Conservation (phyloP, 2,113 vertebrate species). For the Sminthopsis crassicaudata region DNA sequence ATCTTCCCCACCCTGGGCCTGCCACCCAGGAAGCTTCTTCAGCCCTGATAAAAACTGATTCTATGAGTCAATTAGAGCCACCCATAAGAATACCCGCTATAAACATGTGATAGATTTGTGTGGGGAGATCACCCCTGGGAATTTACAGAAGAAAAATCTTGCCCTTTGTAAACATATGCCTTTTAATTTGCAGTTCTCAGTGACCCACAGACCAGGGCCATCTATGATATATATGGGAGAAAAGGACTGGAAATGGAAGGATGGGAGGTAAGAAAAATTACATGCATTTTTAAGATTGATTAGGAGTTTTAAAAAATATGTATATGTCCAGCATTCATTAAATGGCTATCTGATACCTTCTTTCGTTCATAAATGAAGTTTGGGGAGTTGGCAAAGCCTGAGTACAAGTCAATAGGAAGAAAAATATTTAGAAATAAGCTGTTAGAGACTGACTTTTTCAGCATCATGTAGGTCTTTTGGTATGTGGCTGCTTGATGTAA, state of each 20-base stretch:
- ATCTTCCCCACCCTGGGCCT: neutral
- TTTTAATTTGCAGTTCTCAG: constrained; percentile 91
- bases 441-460: neutral
- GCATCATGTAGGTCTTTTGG: neutral
- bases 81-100: neutral
- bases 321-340: neutral
- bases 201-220: constrained; percentile 96
- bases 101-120: neutral
- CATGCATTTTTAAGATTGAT: neutral
- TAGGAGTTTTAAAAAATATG: neutral
- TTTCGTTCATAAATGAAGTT: constrained; percentile 9
- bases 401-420: neutral
- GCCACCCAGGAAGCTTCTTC: neutral
- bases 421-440: neutral
- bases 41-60: rapidly evolving
- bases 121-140: neutral
- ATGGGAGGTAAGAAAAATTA: constrained; percentile 93
- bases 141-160: constrained; percentile 33
- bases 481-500: neutral
- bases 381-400: neutral
- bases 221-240: constrained; percentile 99
- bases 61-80: neutral
- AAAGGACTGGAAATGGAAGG: constrained; percentile 98
- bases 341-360: neutral
- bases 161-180: constrained; percentile 50